Conservation (phyloP, 2,797 vertebrate genomes). For the Hemibagrus guttatus region DNA sequence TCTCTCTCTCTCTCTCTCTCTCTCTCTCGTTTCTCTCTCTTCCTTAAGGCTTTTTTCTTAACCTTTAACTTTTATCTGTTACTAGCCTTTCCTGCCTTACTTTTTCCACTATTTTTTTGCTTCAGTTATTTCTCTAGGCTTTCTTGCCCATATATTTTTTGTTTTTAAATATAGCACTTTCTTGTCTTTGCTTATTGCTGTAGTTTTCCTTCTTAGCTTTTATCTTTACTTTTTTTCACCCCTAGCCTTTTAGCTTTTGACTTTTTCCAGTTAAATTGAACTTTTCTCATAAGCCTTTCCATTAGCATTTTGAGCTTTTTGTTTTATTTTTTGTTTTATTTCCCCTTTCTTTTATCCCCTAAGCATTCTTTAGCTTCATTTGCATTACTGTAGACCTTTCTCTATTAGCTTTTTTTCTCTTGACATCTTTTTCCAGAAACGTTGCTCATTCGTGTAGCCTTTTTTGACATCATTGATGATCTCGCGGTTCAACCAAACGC, state of each 20-base stretch:
- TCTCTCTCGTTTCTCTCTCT: neutral
- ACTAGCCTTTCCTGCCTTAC: neutral
- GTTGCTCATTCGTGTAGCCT: neutral
- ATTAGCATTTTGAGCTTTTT: neutral
- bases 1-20: neutral
- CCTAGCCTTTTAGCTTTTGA: neutral
- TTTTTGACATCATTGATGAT: constrained; percentile 2
- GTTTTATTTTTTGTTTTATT: neutral
- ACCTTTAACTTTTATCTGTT: neutral
- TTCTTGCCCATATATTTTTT: neutral
- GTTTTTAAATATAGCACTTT: neutral
- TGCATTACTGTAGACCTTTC: too few species aligned
- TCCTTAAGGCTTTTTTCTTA: neutral
- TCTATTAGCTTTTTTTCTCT: neutral
- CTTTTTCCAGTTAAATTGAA: neutral
- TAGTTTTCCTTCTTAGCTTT: neutral
- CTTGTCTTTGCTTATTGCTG: neutral
- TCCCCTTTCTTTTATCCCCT: neutral
- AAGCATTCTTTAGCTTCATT: neutral
- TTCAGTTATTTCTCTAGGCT: neutral
- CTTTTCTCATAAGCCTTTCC: neutral
- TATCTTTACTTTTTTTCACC: neutral
- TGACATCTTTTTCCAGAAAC: neutral
- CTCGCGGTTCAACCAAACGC: neutral
- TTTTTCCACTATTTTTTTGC: neutral